Conservation (phyloP, 1,140 invertebrate genomes). For the Geopemphigus sp. region DNA sequence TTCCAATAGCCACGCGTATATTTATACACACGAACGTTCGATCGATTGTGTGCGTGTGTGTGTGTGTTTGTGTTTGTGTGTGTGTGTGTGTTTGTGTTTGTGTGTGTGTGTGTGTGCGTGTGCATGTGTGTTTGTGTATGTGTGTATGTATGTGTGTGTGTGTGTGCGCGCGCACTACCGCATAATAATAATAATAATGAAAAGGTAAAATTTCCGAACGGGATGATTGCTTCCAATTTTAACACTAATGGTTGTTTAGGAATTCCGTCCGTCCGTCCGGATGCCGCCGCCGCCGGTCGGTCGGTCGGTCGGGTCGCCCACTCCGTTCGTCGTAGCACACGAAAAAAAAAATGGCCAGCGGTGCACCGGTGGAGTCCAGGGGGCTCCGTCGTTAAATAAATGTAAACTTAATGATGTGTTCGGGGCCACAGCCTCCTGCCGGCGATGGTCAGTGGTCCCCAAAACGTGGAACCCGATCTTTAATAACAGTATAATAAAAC, state of each 20-base stretch:
- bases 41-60: too few relatives aligned
- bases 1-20: too few relatives aligned
- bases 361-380: slow-evolving; percentile 30
- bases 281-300: slow-evolving; percentile 28
- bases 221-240: slow-evolving; percentile 49
- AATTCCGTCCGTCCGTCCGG: slow-evolving; percentile 39
- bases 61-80: too few relatives aligned
- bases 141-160: neutral
- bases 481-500: too few relatives aligned
- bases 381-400: slow-evolving; percentile 46
- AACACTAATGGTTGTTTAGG: slow-evolving; percentile 49
- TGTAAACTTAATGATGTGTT: slow-evolving; percentile 50
- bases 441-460: slow-evolving; percentile 20
- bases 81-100: too few relatives aligned
- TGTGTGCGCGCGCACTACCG: neutral
- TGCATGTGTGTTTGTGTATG: neutral
- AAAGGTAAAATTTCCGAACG: slow-evolving; percentile 47
- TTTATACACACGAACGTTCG: neutral
- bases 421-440: slow-evolving; percentile 39
- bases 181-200: slow-evolving; percentile 31
- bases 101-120: neutral
- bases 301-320: slow-evolving; percentile 34
- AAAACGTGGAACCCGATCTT: too few relatives aligned
- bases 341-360: slow-evolving; percentile 48
- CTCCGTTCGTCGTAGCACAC: too few relatives aligned